Percentiles rank a stretch among this genome's conserved stretches.
Evolutionary conservation across 1,140 invertebrate species (phyloP).

Genomic region (Acromyrmex echinatior): DNA sequence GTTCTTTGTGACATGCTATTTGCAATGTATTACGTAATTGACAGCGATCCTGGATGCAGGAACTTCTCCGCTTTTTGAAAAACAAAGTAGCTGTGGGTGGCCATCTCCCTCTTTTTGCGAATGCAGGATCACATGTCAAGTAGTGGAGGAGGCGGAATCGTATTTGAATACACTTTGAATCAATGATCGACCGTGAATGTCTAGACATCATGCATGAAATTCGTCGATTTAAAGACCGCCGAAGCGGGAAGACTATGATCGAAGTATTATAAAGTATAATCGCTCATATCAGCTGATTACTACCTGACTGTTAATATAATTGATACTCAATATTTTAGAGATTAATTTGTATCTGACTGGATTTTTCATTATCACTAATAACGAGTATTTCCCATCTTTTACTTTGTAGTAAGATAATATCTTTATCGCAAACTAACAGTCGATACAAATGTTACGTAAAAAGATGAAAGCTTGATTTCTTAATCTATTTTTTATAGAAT

Average conservation of each 20-base stretch:
- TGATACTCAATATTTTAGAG: not conserved
- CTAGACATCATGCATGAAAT: slow-evolving; percentile 40
- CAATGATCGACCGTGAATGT: slow-evolving; percentile 47
- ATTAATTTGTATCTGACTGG: not conserved
- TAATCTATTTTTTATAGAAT: not conserved
- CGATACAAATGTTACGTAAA: not conserved
- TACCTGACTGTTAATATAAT: not conserved
- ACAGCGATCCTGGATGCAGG: slow-evolving; percentile 3
- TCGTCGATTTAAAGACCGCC: slow-evolving; percentile 67
- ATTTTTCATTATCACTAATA: not conserved
- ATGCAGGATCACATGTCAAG: slow-evolving; percentile 50
- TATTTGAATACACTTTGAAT: slow-evolving; percentile 76
- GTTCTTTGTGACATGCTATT: slow-evolving; percentile 25
- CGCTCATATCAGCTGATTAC: slow-evolving; percentile 44
- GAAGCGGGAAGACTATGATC: not conserved
- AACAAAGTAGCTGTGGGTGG: slow-evolving; percentile 73
- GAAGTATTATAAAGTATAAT: slow-evolving; percentile 62
- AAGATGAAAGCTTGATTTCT: not conserved
- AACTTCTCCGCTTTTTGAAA: slow-evolving; percentile 64
- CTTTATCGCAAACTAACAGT: not conserved
- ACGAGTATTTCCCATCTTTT: not conserved
- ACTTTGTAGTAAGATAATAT: not conserved
- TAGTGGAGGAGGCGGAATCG: slow-evolving; percentile 69
- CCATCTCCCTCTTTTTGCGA: slow-evolving; percentile 56
- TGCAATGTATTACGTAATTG: slow-evolving; percentile 76